These are phyloP conservation scores for Ectemnius cavifrons DNA, from an alignment of 2,888 invertebrate species.

Conservation along the genomic window DNA sequence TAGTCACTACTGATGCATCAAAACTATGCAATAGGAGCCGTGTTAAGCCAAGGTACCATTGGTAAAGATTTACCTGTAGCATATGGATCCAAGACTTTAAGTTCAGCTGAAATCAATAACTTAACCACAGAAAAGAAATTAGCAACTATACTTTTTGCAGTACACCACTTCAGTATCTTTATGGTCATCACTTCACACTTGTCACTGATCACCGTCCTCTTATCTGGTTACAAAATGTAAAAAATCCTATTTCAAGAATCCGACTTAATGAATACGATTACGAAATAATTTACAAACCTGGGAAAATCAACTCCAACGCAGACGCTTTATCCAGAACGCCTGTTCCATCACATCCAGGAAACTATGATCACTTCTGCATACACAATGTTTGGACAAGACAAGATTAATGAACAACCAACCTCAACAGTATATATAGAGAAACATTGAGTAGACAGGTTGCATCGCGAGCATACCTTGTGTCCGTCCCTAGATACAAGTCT, in stretches of 20 bases:
- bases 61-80: slow-evolving; percentile 9
- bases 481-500: too few relatives aligned
- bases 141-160: not conserved
- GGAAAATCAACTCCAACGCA: not conserved
- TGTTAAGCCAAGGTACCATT: not conserved
- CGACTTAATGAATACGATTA: slow-evolving; percentile 9
- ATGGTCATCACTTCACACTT: not conserved
- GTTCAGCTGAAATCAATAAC: slow-evolving; percentile 10
- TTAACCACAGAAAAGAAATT: slow-evolving; percentile 12
- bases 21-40: not conserved
- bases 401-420: too few relatives aligned
- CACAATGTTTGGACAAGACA: too few relatives aligned
- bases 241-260: slow-evolving; percentile 2
- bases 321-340: slow-evolving; percentile 9
- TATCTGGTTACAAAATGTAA: not conserved
- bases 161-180: slow-evolving; percentile 6
- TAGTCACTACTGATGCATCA: not conserved
- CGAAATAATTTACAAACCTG: not conserved
- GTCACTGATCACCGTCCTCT: not conserved
- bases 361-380: too few relatives aligned
- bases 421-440: too few relatives aligned
- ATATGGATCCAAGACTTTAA: slow-evolving; percentile 8
- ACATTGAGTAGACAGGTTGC: too few relatives aligned
- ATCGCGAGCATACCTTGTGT: too few relatives aligned
- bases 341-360: too few relatives aligned